Evolutionary conservation across 2,113 vertebrate species (phyloP).

Genomic region (Colaptes auratus): DNA sequence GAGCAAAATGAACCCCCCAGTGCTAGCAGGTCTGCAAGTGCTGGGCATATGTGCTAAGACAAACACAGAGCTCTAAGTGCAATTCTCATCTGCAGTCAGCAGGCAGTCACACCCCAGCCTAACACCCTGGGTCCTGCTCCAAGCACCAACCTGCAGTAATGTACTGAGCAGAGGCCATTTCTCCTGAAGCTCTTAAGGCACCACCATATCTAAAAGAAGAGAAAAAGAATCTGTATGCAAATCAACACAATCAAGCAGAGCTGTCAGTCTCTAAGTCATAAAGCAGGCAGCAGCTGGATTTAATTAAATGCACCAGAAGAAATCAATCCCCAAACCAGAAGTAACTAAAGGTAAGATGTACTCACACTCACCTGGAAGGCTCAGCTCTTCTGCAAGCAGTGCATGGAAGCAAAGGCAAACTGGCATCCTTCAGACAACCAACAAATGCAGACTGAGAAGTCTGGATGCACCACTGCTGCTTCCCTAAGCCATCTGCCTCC

Average conservation of each 20-base stretch:
- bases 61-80: not conserved
- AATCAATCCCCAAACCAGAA: not conserved
- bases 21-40: not conserved
- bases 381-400: not conserved
- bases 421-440: not conserved
- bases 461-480: not conserved
- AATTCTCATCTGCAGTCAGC: not conserved
- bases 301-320: not conserved
- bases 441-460: not conserved
- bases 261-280: not conserved
- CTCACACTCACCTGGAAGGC: not conserved
- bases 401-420: not conserved
- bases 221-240: not conserved
- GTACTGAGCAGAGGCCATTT: constrained; percentile 94
- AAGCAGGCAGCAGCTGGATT: not conserved
- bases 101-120: not conserved
- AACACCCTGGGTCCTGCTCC: not conserved
- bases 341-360: not conserved
- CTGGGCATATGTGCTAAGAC: not conserved
- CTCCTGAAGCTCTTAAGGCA: constrained; percentile 94
- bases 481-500: not conserved
- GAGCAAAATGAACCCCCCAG: not conserved
- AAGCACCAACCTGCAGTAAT: constrained; percentile 93
- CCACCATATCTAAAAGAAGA: constrained; percentile 85
- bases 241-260: not conserved